These are phyloP conservation scores for Talpa occidentalis DNA, from an alignment of 2,113 vertebrate species.

Conservation along the genomic window DNA sequence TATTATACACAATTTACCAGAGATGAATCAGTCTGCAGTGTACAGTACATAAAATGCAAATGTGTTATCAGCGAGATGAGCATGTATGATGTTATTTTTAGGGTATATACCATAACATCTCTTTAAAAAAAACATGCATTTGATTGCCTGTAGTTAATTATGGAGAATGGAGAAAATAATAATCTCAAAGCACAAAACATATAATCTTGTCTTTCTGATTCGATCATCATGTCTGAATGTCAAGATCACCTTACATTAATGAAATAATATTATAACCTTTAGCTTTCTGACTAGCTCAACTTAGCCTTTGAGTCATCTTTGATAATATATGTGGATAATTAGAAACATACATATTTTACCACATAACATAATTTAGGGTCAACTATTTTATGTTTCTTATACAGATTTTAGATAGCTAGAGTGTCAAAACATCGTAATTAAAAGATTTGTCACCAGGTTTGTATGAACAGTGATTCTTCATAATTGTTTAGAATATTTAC, in stretches of 20 bases:
- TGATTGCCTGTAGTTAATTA: slow-evolving; percentile 53
- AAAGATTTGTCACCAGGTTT: background rate
- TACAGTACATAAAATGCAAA: background rate
- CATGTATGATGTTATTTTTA: slow-evolving; percentile 66
- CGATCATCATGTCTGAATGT: slow-evolving; percentile 43
- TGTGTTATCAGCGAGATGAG: background rate
- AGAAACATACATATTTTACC: background rate
- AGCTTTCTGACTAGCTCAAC: background rate
- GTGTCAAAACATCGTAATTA: background rate
- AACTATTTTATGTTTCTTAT: background rate
- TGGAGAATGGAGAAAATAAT: slow-evolving; percentile 45
- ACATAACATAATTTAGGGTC: background rate
- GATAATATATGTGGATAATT: slow-evolving; percentile 28
- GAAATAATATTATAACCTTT: slow-evolving; percentile 39
- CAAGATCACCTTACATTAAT: slow-evolving; percentile 62
- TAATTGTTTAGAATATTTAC: slow-evolving; percentile 19
- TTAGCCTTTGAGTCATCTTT: slow-evolving; percentile 42
- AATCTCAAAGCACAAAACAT: slow-evolving; percentile 23
- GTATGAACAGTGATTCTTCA: background rate
- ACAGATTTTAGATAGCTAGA: background rate
- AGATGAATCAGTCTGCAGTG: background rate
- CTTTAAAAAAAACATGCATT: slow-evolving; percentile 9
- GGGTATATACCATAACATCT: background rate
- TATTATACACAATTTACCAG: slow-evolving; percentile 17
- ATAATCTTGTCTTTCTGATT: slow-evolving; percentile 52